Percentiles rank a stretch among this genome's conserved stretches.
phyloP scores from a whole-genome alignment of 1,140 invertebrate species.

The Drosophila bifasciata region DNA sequence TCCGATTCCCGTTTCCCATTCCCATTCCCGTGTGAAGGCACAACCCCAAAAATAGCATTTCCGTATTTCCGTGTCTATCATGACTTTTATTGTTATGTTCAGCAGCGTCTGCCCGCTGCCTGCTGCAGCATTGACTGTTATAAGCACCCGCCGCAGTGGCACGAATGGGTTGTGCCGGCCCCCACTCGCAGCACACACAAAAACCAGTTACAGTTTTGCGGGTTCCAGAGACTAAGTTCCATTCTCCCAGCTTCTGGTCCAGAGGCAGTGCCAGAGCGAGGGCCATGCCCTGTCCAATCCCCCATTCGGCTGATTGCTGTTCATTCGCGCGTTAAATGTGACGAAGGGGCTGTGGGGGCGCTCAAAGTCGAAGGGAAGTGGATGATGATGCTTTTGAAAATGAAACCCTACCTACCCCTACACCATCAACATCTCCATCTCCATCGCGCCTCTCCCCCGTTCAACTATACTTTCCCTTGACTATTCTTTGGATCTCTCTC shows the following conservation, averaged over 20 bases:
- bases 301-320: conserved; percentile 59
- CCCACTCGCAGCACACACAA: neutral
- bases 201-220: conserved; percentile 22
- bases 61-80: conserved; percentile 77
- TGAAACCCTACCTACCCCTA: conserved; percentile 28
- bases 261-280: conserved; percentile 18
- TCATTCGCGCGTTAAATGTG: conserved; percentile 79
- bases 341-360: neutral
- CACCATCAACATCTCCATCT: conserved; percentile 3
- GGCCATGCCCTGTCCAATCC: conserved; percentile 12
- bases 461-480: conserved; percentile 40
- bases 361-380: conserved; percentile 11
- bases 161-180: conserved; percentile 33
- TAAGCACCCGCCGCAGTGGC: conserved; percentile 45
- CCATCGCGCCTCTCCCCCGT: neutral
- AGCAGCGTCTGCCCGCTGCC: conserved; percentile 1
- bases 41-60: conserved; percentile 66
- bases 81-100: conserved; percentile 78
- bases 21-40: conserved; percentile 59
- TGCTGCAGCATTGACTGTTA: conserved; percentile 27
- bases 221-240: conserved; percentile 10
- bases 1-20: neutral
- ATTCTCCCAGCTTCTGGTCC: conserved; percentile 35
- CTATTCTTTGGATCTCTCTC: conserved; percentile 61
- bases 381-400: conserved; percentile 54